Conservation (phyloP, 2,888 invertebrate genomes). For the Melanchra persicariae region DNA sequence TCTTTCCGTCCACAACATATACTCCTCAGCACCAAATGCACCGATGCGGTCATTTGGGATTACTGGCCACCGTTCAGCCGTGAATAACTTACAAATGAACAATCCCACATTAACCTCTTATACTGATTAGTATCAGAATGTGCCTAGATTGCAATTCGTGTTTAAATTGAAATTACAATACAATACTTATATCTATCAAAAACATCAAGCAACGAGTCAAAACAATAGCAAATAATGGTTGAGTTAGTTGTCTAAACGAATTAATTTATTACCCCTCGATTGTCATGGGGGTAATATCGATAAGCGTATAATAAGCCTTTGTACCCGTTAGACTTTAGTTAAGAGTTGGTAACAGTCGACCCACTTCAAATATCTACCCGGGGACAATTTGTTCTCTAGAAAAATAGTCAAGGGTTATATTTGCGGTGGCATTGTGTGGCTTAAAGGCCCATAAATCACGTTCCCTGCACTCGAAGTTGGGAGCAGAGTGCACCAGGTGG, state of each 20-base stretch:
- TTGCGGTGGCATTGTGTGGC: slow-evolving; percentile 86
- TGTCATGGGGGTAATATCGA: slow-evolving; percentile 71
- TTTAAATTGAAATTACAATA: slow-evolving; percentile 42
- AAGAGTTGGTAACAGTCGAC: slow-evolving; percentile 60
- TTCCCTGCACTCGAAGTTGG: slow-evolving; percentile 80
- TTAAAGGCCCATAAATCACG: slow-evolving; percentile 85
- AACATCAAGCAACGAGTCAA: slow-evolving; percentile 61
- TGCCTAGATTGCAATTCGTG: slow-evolving; percentile 13
- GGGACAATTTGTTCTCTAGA: slow-evolving; percentile 81
- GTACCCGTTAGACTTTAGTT: slow-evolving; percentile 31
- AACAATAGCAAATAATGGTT: slow-evolving; percentile 62
- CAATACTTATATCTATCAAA: slow-evolving; percentile 27
- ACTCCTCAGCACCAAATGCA: slow-evolving; percentile 60
- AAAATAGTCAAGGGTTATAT: slow-evolving; percentile 87
- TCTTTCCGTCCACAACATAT: slow-evolving; percentile 62
- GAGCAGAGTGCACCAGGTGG: slow-evolving; percentile 86
- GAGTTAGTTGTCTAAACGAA: slow-evolving; percentile 68
- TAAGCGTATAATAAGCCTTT: slow-evolving; percentile 68
- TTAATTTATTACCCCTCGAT: slow-evolving; percentile 70
- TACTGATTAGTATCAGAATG: slow-evolving; percentile 13
- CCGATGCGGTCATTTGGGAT: slow-evolving; percentile 72
- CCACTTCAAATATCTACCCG: slow-evolving; percentile 76
- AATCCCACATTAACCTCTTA: slow-evolving; percentile 17
- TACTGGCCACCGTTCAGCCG: slow-evolving; percentile 72
- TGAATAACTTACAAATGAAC: slow-evolving; percentile 64